phyloP scores from a whole-genome alignment of 1,140 invertebrate species.

The Drosophila pallidifrons region DNA sequence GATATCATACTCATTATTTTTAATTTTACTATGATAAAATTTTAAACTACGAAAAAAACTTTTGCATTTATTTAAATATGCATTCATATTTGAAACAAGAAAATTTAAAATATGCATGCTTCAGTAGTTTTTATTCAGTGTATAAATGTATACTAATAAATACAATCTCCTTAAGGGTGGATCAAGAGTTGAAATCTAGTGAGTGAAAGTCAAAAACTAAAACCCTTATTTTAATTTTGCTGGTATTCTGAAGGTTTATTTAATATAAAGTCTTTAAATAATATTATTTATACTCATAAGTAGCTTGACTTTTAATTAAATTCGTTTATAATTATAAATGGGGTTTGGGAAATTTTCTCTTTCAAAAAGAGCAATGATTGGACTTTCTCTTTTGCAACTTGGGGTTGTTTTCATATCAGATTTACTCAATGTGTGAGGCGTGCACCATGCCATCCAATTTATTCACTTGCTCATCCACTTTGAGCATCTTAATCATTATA shows the following conservation, averaged over 20 bases:
- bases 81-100: no score
- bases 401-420: conserved; percentile 31
- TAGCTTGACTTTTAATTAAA: neutral
- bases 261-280: neutral
- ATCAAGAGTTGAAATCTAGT: neutral
- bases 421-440: neutral
- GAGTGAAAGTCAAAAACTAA: neutral
- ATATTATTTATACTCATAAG: neutral
- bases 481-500: conserved; percentile 1
- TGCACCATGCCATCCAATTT: neutral
- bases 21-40: no score
- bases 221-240: neutral
- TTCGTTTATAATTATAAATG: neutral
- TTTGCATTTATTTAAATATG: no score
- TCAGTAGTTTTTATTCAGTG: conserved; percentile 25
- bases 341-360: conserved; percentile 22
- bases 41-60: no score
- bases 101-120: no score
- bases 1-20: no score
- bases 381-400: neutral
- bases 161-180: conserved; percentile 13
- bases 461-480: neutral
- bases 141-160: conserved; percentile 38
- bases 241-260: no score
- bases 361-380: neutral